phyloP scores from a whole-genome alignment of 2,113 vertebrate species.

The Perccottus glenii region DNA sequence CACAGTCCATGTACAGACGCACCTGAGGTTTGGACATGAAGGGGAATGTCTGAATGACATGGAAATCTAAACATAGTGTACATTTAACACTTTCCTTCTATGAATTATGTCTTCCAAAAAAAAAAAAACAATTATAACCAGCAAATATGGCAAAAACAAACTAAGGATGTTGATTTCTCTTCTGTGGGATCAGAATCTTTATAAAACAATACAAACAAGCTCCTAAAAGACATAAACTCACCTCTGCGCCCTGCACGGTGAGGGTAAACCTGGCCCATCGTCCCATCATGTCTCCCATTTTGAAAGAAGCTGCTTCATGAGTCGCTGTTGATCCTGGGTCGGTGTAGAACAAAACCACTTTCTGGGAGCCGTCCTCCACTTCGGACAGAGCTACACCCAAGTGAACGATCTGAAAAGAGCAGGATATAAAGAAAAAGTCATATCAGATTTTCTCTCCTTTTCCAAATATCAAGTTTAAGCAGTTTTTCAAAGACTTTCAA shows the following conservation, averaged over 20 bases:
- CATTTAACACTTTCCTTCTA: too few relatives aligned
- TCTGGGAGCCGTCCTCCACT: constrained; percentile 86
- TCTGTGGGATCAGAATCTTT: too few relatives aligned
- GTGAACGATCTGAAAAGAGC: constrained; percentile 80
- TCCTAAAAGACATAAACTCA: constrained; percentile 12
- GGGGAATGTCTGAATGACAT: too few relatives aligned
- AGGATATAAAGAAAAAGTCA: not conserved
- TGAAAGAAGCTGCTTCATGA: constrained; percentile 87
- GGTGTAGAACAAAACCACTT: constrained; percentile 89
- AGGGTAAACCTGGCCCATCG: constrained; percentile 89
- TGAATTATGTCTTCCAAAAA: too few relatives aligned
- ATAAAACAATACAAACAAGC: too few relatives aligned
- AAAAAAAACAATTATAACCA: too few relatives aligned
- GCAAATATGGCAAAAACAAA: too few relatives aligned
- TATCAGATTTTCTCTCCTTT: too few relatives aligned
- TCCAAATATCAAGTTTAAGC: too few relatives aligned
- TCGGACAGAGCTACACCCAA: constrained; percentile 86
- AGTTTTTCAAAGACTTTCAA: too few relatives aligned
- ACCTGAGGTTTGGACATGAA: constrained; percentile 48
- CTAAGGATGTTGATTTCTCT: too few relatives aligned
- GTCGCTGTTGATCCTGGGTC: constrained; percentile 82
- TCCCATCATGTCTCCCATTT: constrained; percentile 88
- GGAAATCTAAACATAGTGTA: too few relatives aligned
- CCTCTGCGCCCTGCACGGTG: constrained; percentile 81
- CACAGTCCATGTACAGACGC: constrained; percentile 89